phyloP scores from a whole-genome alignment of 2,113 vertebrate species.

The Colossoma macropomum region DNA sequence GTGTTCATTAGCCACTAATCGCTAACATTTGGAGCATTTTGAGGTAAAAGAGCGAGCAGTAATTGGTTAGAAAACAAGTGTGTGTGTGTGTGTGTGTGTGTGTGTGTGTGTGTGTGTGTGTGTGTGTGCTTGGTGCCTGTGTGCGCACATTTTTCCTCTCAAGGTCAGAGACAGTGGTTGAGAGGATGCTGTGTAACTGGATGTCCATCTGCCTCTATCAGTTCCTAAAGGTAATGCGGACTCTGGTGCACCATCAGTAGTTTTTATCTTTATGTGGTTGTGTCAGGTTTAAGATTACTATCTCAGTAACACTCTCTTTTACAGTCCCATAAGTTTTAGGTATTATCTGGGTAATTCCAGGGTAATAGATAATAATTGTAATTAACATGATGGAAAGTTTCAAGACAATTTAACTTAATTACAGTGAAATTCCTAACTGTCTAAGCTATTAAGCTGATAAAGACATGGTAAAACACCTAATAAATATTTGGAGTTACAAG shows the following conservation, averaged over 20 bases:
- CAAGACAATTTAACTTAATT: too few relatives aligned
- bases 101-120: conserved; percentile 21
- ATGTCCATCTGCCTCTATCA: conserved; percentile 99
- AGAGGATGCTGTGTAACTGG: conserved; percentile 99
- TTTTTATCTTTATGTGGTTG: background rate
- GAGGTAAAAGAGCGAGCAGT: conserved; percentile 67
- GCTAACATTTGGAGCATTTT: conserved; percentile 66
- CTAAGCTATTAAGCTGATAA: too few relatives aligned
- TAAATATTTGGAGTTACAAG: too few relatives aligned
- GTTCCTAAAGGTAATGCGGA: conserved; percentile 88
- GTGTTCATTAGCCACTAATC: conserved; percentile 72
- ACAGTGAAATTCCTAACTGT: too few relatives aligned
- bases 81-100: conserved; percentile 23
- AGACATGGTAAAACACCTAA: too few relatives aligned
- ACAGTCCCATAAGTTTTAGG: too few relatives aligned
- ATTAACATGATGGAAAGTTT: too few relatives aligned
- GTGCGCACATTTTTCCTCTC: conserved; percentile 5
- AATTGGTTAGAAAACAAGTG: conserved; percentile 45
- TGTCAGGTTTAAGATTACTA: background rate
- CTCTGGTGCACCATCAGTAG: background rate
- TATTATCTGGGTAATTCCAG: too few relatives aligned
- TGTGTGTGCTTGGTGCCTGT: too few relatives aligned
- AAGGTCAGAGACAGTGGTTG: conserved; percentile 97
- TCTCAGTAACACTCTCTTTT: background rate
- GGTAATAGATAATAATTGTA: too few relatives aligned